Evolutionary conservation across 2,113 vertebrate species (phyloP).

Genomic region (Chionis minor): DNA sequence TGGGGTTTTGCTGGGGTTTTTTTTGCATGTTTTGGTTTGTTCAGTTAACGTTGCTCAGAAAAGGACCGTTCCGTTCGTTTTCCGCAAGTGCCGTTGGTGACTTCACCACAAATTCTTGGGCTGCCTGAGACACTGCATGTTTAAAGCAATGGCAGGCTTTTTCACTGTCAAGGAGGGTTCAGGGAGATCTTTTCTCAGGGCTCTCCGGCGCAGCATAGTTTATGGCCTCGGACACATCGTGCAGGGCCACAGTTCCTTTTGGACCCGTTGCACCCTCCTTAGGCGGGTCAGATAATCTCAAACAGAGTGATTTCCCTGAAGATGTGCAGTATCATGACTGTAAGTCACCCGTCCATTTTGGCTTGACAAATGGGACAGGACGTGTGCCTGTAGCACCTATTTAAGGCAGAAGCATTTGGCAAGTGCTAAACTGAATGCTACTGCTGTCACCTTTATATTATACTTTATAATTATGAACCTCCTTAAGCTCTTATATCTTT

Average conservation of each 20-base stretch:
- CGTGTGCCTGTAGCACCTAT: accelerated
- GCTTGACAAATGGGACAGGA: background rate
- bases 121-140: accelerated
- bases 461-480: background rate
- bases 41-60: background rate
- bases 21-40: background rate
- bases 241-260: background rate
- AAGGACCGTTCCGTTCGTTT: background rate
- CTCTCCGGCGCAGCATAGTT: background rate
- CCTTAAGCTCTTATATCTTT: background rate
- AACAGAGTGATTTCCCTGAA: background rate
- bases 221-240: background rate
- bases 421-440: background rate
- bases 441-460: background rate
- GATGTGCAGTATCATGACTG: background rate
- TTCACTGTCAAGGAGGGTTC: background rate
- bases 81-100: background rate
- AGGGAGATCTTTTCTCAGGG: background rate
- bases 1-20: background rate
- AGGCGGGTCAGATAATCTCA: background rate
- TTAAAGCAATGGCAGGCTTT: background rate
- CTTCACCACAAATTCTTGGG: background rate
- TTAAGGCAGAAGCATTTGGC: background rate
- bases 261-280: background rate
- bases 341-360: background rate